Base-by-base conservation (phyloP, 2,888 invertebrate genomes). In the Acleris laterana region DNA sequence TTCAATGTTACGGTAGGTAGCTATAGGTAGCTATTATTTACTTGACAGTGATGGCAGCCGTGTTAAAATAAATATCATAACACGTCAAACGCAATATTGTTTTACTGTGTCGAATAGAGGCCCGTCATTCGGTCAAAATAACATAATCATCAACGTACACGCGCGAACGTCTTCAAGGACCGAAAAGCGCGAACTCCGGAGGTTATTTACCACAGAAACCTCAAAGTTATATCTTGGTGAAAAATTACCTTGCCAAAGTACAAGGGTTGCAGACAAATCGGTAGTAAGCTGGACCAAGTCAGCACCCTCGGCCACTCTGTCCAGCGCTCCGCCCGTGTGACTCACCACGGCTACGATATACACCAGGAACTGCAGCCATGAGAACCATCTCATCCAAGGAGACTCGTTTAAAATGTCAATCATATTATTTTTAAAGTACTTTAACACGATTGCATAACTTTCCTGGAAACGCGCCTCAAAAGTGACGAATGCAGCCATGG, bases 341-440 rank as follows among this genome's bases (percentile, higher is more conserved):
- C 61, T 62, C 3, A 16, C n/a, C 1, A 44, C 20, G 5, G 61
- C 56, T 38, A 66, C n/a, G 5, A 62, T 52, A 17, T 48, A 51
- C 19, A 48, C 25, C 17, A 52, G 5, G n/a, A 62, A 28, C 19
- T 66, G 61, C 13, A 62, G 3, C 61, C 56, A 57, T 19, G 32
- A 51, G 32, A 57, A 16, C 11, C 20, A 28, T 5, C 48, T 38
- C 22, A 49, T 16, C 49, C 49, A 32, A 6, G 20, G 17, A 1
- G 1, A 16, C n/a, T 66, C 66, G 4, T 66, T 25, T 42, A 61
- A 38, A 19, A 66, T 50, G 38, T 66, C 61, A 52, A 66, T 62
- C 25, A 62, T 46, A 52, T 66, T 66, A 5, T 22, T 22, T 16
- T 32, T 56, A 1, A 66, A 52, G 48, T 61, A 52, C 3, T 25